These are phyloP conservation scores for Strix aluco DNA, from an alignment of 2,113 vertebrate genomes.

Conservation along the genomic window DNA sequence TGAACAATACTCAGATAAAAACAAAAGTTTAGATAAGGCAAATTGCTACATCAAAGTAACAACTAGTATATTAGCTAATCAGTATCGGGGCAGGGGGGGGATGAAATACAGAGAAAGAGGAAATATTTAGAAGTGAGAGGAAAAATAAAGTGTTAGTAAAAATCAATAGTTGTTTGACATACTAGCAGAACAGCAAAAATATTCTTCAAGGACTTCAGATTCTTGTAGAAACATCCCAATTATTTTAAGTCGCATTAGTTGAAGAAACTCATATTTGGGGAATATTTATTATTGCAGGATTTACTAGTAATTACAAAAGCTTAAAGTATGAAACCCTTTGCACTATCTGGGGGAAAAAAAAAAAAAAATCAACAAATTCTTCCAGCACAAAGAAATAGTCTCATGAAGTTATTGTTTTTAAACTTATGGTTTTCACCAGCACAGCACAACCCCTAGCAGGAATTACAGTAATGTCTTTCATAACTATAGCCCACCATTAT, in stretches of 20 bases:
- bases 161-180: not conserved
- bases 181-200: not conserved
- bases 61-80: not conserved
- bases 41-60: not conserved
- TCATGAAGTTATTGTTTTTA: not conserved
- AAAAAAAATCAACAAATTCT: not conserved
- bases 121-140: not conserved
- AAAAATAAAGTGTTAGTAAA: not conserved
- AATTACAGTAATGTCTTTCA: not conserved
- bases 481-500: not conserved
- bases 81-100: fast-evolving
- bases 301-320: not conserved
- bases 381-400: not conserved
- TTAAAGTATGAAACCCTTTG: not conserved
- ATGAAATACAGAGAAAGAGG: not conserved
- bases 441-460: not conserved
- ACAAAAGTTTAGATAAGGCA: not conserved
- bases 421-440: not conserved
- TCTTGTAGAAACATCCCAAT: not conserved
- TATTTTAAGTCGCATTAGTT: not conserved
- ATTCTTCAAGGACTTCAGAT: not conserved
- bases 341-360: not conserved
- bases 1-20: not conserved
- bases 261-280: not conserved
- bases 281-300: not conserved